Evolutionary conservation across 1,140 invertebrate species (phyloP).

Genomic region (Ceratina japonica): DNA sequence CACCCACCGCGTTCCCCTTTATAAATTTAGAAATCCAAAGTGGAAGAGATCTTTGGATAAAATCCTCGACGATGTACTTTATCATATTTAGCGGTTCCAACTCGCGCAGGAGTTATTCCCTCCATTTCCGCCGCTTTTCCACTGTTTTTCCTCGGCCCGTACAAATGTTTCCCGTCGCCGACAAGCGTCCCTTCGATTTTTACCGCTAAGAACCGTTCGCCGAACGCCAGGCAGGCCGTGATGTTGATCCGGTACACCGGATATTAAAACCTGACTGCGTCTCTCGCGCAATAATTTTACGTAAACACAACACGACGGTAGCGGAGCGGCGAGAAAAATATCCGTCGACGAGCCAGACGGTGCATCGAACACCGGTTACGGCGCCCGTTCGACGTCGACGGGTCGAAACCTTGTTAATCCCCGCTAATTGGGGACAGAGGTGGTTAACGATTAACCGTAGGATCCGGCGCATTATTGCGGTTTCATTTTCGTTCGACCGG

Average conservation of each 20-base stretch:
- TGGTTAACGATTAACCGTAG: constrained; percentile 17
- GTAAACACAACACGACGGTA: neutral
- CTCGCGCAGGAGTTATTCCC: no score
- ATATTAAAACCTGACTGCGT: constrained; percentile 6
- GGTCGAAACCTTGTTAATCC: constrained; percentile 15
- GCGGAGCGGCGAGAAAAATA: constrained; percentile 2
- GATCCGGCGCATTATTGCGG: constrained; percentile 14
- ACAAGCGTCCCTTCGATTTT: neutral
- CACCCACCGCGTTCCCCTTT: neutral
- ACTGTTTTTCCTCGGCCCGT: no score
- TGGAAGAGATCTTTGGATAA: neutral
- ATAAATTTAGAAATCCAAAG: neutral
- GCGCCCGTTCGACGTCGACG: neutral
- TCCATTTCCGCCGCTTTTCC: no score
- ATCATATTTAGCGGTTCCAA: no score
- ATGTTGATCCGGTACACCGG: neutral
- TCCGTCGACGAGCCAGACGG: neutral
- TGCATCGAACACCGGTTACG: constrained; percentile 14
- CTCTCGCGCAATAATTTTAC: neutral
- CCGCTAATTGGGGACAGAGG: neutral
- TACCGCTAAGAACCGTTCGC: neutral
- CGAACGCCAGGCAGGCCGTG: no score
- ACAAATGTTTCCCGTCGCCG: no score
- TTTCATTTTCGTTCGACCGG: neutral
- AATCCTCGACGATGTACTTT: no score